Evolutionary conservation across 2,113 vertebrate species (phyloP).

Genomic region (Silurus asotus): DNA sequence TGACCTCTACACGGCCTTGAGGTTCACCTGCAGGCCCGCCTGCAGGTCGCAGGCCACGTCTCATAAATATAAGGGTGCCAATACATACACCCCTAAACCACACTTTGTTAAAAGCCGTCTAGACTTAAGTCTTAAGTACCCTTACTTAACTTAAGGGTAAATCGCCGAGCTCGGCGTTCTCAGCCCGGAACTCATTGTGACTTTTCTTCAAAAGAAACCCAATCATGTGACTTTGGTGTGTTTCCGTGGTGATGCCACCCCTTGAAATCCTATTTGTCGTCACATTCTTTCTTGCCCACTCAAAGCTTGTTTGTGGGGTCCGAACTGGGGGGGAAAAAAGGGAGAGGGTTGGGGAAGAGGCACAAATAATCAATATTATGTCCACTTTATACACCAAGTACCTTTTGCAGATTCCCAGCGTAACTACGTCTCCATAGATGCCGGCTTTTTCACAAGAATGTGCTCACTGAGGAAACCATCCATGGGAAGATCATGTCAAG

Average conservation of each 20-base stretch:
- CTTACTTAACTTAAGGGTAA: no score
- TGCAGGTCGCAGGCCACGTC: slow-evolving; percentile 53
- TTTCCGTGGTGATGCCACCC: slow-evolving; percentile 61
- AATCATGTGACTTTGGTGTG: slow-evolving; percentile 63
- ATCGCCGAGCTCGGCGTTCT: slow-evolving; percentile 39
- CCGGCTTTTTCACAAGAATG: not conserved
- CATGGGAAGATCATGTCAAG: not conserved
- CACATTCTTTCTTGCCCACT: slow-evolving; percentile 8
- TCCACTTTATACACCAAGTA: no score
- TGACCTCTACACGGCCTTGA: slow-evolving; percentile 63
- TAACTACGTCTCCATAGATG: not conserved
- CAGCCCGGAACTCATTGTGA: slow-evolving; percentile 62
- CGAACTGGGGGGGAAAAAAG: no score
- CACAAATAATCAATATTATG: not conserved
- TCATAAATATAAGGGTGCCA: not conserved
- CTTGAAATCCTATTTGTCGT: not conserved
- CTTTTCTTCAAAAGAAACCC: slow-evolving; percentile 38
- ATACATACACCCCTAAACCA: no score
- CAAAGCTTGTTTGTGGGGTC: not conserved
- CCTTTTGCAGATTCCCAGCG: slow-evolving; percentile 3
- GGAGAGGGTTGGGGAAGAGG: not conserved
- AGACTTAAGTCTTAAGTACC: no score
- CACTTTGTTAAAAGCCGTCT: no score
- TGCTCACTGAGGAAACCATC: not conserved
- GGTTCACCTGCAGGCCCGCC: slow-evolving; percentile 48